Conservation (phyloP, 2,797 vertebrate genomes). For the Pantherophis vulpinus region DNA sequence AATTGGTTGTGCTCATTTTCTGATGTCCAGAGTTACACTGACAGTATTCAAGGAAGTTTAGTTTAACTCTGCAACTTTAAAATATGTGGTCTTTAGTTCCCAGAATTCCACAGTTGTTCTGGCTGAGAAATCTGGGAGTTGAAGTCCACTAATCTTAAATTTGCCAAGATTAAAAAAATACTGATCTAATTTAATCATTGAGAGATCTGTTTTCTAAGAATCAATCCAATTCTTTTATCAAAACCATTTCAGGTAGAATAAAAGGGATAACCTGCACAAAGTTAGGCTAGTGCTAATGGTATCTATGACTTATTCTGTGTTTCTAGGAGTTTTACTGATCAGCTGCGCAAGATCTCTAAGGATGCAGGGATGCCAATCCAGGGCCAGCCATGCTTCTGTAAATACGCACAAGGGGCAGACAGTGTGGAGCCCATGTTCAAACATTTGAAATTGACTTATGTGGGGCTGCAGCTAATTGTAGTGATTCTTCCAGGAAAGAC, state of each 20-base stretch:
- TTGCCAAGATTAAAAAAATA: neutral
- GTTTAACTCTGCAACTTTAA: neutral
- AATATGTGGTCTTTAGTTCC: neutral
- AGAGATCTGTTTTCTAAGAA: neutral
- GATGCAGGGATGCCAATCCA: conserved; percentile 99
- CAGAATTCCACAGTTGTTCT: neutral
- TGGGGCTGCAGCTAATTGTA: conserved; percentile 97
- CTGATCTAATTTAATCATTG: neutral
- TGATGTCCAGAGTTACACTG: neutral
- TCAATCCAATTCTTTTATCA: neutral
- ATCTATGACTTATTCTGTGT: neutral
- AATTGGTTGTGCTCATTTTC: neutral
- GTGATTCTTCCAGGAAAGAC: conserved; percentile 98
- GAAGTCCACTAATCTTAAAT: neutral
- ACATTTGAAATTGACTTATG: conserved; percentile 96
- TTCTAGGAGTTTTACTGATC: conserved; percentile 95
- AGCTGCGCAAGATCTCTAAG: conserved; percentile 97
- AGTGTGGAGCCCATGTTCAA: conserved; percentile 99
- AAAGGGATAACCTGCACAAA: neutral
- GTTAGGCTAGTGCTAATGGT: neutral
- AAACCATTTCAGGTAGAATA: neutral
- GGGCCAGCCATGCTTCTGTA: conserved; percentile 98
- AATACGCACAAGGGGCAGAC: conserved; percentile 97
- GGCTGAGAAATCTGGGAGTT: neutral
- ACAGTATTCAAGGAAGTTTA: neutral